Conservation (phyloP, 1,140 invertebrate species). For the Helicoverpa armigera region DNA sequence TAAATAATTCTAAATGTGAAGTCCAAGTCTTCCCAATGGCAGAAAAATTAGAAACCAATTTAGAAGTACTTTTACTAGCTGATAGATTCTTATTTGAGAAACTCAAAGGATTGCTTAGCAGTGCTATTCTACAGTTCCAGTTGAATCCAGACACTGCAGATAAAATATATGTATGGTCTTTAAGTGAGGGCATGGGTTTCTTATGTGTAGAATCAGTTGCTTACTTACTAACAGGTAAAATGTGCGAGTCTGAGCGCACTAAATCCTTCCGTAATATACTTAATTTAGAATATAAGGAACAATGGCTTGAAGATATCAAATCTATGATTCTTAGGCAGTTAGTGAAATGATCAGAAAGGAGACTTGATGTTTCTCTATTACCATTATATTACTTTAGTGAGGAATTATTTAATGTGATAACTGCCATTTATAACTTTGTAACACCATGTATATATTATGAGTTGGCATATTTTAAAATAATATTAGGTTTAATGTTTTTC, state of each 20-base stretch:
- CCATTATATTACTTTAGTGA: not conserved
- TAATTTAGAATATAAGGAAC: slow-evolving; percentile 79
- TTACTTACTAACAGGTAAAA: slow-evolving; percentile 84
- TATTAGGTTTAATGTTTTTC: not conserved
- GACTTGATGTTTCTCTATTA: not conserved
- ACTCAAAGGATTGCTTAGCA: slow-evolving; percentile 86
- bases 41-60: slow-evolving; percentile 85
- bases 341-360: slow-evolving; percentile 58
- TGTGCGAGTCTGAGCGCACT: slow-evolving; percentile 77
- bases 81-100: slow-evolving; percentile 89
- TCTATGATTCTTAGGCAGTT: slow-evolving; percentile 77
- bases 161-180: slow-evolving; percentile 87
- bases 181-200: slow-evolving; percentile 87
- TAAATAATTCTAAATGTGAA: slow-evolving; percentile 78
- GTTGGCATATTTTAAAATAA: not conserved
- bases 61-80: slow-evolving; percentile 89
- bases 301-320: slow-evolving; percentile 84
- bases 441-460: not conserved
- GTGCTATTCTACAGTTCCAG: slow-evolving; percentile 85
- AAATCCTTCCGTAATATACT: slow-evolving; percentile 77
- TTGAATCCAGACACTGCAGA: slow-evolving; percentile 81
- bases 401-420: too few species aligned
- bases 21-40: slow-evolving; percentile 79
- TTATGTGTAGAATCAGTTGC: slow-evolving; percentile 87
- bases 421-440: slow-evolving; percentile 17